Conservation (phyloP, 64 coral and sea anemone species). For the Cladopsammia gracilis region DNA sequence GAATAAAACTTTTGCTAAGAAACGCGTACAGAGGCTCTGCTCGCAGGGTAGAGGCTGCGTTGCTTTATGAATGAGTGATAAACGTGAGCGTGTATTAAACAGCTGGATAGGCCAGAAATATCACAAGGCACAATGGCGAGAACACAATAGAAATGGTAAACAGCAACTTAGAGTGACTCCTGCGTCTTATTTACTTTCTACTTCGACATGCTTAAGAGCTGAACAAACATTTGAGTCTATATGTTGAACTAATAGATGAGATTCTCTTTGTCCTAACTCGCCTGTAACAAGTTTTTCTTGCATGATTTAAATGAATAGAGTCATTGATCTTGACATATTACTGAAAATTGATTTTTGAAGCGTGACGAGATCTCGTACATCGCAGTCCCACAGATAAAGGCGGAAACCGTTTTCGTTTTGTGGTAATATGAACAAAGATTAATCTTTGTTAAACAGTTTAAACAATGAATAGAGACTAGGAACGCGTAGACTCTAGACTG, state of each 20-base stretch:
- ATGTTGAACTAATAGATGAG: neutral
- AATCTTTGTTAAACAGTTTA: constrained; percentile 7
- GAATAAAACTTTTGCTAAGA: neutral
- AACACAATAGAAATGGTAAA: constrained; percentile 35
- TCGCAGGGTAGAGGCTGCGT: neutral
- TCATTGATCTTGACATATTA: constrained; percentile 53
- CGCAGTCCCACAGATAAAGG: neutral
- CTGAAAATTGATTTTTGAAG: constrained; percentile 51
- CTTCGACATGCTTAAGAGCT: constrained; percentile 16
- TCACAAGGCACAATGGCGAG: constrained; percentile 10
- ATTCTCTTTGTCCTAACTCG: neutral
- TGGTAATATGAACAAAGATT: constrained; percentile 25
- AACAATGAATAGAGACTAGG: constrained; percentile 8
- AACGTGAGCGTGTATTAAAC: constrained; percentile 12
- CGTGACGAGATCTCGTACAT: constrained; percentile 48
- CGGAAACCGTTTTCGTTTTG: constrained; percentile 25
- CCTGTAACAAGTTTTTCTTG: constrained; percentile 9
- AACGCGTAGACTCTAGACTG: neutral
- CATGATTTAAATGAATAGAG: constrained; percentile 47
- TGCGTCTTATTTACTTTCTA: constrained; percentile 29
- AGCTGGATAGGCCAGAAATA: constrained; percentile 48
- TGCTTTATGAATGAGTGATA: neutral
- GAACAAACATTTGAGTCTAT: constrained; percentile 27
- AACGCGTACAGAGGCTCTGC: neutral
- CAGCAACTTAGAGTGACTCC: neutral